Evolutionary conservation across 2,113 vertebrate species (phyloP), one percentile per base, ranked within the genome.

Genomic region (Trinectes maculatus): DNA sequence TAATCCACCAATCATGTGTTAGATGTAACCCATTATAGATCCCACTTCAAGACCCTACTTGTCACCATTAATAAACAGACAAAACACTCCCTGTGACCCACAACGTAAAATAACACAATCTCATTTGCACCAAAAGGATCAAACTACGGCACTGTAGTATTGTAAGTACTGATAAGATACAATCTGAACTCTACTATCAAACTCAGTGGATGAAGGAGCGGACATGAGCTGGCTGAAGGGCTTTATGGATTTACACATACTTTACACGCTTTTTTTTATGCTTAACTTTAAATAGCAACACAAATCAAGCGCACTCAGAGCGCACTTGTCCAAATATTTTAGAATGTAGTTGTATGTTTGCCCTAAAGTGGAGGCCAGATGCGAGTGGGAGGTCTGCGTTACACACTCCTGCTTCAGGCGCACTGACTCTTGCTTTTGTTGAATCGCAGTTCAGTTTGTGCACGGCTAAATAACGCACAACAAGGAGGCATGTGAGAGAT

Each of bases 311-410:
- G 29, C 43, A 53, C 57, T 69, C 46, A 55, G n/a, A n/a, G n/a
- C n/a, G n/a, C 21, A 51, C 56, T 21, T 80, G 65, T 77, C 80
- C 59, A 76, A 84, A 80, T 71, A 80, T 82, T 68, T 80, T 21
- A 47, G 71, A 51, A 39, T 21, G n/a, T 3, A 39, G 46, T 28
- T 11, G 16, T 58, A 26, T 22, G 51, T 56, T 26, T 36, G 43
- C n/a, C 6, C 43, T 1, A 6, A 47, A 1, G 31, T 6, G 43
- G 55, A 22, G 29, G 31, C 48, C 15, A 8, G 55, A 76, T 54
- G 49, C 49, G 33, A 70, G 52, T 67, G 51, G 18, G 80, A 82
- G 80, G 79, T 15, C n/a, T 46, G 3, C 19, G 0, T 52, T 39
- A 49, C 43, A 48, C 58, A 39, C 21, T 34, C 61, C 34, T 6